A percentile compares a stretch with the other conserved stretches of the same genome.
phyloP scores from a whole-genome alignment of 1,140 invertebrate species.

The Eupeodes corollae region DNA sequence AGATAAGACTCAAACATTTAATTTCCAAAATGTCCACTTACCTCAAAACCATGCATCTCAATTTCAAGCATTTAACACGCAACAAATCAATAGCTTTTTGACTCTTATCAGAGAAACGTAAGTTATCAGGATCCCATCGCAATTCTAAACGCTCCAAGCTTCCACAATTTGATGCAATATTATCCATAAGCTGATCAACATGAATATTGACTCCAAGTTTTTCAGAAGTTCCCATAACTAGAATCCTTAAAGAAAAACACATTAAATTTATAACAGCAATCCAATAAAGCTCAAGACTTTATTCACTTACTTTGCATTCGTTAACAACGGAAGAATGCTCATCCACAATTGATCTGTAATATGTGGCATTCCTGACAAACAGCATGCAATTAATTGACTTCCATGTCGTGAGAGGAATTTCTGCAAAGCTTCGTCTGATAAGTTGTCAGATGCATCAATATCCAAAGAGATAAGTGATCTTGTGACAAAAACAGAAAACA shows the following conservation, averaged over 20 bases:
- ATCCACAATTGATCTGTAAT: conserved; percentile 96
- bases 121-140: conserved; percentile 93
- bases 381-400: conserved; percentile 73
- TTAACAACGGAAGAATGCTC: conserved; percentile 76
- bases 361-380: conserved; percentile 91
- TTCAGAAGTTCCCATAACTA: conserved; percentile 94
- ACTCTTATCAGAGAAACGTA: conserved; percentile 97
- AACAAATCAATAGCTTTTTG: conserved; percentile 91
- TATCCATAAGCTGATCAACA: conserved; percentile 95
- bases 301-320: conserved; percentile 74
- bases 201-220: conserved; percentile 91
- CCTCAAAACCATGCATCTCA: conserved; percentile 74
- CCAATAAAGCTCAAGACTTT: not conserved
- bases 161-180: conserved; percentile 86
- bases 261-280: not conserved
- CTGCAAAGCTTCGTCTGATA: conserved; percentile 83
- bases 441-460: conserved; percentile 87
- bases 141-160: conserved; percentile 85
- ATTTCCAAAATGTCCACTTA: too few species aligned
- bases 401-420: conserved; percentile 86
- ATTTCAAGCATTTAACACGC: conserved; percentile 76
- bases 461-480: conserved; percentile 71
- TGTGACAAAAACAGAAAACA: not conserved
- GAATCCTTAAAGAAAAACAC: conserved; percentile 55
- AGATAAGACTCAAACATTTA: too few species aligned